Percentiles rank a stretch among this genome's conserved stretches.
Evolutionary conservation across 1,140 invertebrate genomes (phyloP).

Genomic region (Heliconius hermathena): DNA sequence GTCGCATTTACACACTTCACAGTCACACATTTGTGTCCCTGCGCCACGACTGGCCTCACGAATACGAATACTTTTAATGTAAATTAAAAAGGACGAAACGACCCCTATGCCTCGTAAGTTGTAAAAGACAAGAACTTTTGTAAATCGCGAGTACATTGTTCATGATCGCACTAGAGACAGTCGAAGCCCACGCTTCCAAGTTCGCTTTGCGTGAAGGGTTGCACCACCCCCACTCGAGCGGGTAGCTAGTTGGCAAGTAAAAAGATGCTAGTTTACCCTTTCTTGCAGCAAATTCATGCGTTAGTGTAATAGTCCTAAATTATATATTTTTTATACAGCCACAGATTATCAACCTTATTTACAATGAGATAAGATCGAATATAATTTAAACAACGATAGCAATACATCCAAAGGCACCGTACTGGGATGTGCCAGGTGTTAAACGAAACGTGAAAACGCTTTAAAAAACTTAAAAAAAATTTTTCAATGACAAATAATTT

Average conservation of each 20-base stretch:
- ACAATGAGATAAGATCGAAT: neutral
- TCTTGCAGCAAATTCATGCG: slow-evolving; percentile 18
- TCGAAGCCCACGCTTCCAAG: neutral
- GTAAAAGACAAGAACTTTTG: neutral
- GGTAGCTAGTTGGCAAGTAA: neutral
- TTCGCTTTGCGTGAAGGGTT: neutral
- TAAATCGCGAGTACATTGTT: neutral
- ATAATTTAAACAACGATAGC: neutral
- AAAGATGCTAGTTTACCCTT: slow-evolving; percentile 24
- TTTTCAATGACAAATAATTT: slow-evolving; percentile 33
- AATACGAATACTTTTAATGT: neutral
- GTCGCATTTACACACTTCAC: too few relatives aligned
- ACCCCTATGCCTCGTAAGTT: neutral
- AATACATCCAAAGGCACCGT: slow-evolving; percentile 25
- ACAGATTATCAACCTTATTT: slow-evolving; percentile 17
- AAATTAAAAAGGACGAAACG: neutral
- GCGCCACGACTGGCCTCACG: too few relatives aligned
- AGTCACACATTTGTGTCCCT: too few relatives aligned
- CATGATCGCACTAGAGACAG: neutral
- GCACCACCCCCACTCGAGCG: neutral
- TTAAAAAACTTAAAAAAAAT: slow-evolving; percentile 40
- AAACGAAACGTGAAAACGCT: slow-evolving; percentile 40
- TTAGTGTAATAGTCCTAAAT: slow-evolving; percentile 31
- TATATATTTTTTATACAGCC: slow-evolving; percentile 13
- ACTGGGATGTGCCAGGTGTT: slow-evolving; percentile 46